These are phyloP conservation scores for Silurus aristotelis DNA, from an alignment of 2,797 vertebrate species.

Conservation along the genomic window DNA sequence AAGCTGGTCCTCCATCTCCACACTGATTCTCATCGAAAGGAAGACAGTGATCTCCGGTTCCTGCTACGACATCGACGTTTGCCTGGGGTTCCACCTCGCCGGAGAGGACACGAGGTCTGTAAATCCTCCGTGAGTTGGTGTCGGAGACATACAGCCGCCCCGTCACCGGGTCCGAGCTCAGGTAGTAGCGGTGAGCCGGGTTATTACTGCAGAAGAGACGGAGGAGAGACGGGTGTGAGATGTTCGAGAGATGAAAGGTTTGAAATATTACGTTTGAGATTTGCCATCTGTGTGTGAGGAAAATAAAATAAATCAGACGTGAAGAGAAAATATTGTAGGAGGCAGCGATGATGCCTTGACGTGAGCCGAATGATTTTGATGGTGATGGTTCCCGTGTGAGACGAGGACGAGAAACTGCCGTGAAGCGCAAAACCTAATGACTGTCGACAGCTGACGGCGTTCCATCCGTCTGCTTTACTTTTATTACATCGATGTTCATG, in stretches of 20 bases:
- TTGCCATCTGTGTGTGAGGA: slow-evolving; percentile 39
- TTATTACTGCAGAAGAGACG: slow-evolving; percentile 83
- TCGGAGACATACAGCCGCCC: slow-evolving; percentile 95
- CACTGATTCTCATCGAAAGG: slow-evolving; percentile 96
- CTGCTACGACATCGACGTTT: slow-evolving; percentile 89
- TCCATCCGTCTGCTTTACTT: slow-evolving; percentile 62
- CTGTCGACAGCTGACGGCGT: slow-evolving; percentile 65
- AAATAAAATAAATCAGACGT: slow-evolving; percentile 64
- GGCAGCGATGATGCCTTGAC: slow-evolving; percentile 62
- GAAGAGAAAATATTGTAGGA: slow-evolving; percentile 58
- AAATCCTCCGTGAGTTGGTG: slow-evolving; percentile 95
- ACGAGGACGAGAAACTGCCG: slow-evolving; percentile 50
- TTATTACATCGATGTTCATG: slow-evolving; percentile 51
- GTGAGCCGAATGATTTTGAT: slow-evolving; percentile 65
- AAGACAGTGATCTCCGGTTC: slow-evolving; percentile 95
- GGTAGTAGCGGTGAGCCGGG: slow-evolving; percentile 96
- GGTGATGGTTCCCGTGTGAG: slow-evolving; percentile 47
- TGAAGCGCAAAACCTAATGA: slow-evolving; percentile 67
- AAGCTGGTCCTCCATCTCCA: slow-evolving; percentile 92
- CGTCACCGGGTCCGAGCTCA: slow-evolving; percentile 89
- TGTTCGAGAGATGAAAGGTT: slow-evolving; percentile 46
- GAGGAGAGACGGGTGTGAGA: slow-evolving; percentile 6
- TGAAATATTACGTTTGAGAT: slow-evolving; percentile 49
- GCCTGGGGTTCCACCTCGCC: slow-evolving; percentile 88
- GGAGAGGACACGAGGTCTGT: slow-evolving; percentile 81